phyloP scores from a whole-genome alignment of 1,140 invertebrate genomes.

The Oryzaephilus surinamensis region DNA sequence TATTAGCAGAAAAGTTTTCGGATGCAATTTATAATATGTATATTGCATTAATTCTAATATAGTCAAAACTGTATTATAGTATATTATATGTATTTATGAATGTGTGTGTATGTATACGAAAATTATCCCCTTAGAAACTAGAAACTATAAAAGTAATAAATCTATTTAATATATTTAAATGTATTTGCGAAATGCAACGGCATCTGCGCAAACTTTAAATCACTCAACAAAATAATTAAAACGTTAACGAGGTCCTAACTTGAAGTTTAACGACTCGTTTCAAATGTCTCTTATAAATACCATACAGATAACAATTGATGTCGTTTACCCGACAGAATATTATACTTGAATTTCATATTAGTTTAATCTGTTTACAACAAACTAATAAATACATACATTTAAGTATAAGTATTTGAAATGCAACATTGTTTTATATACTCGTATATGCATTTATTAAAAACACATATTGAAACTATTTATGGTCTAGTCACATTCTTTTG shows the following conservation, averaged over 20 bases:
- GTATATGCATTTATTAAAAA: too few species aligned
- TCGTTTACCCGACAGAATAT: constrained; percentile 9
- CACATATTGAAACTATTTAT: too few species aligned
- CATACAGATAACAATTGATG: too few species aligned
- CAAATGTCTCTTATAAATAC: constrained; percentile 21
- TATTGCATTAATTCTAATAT: constrained; percentile 20
- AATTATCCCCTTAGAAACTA: too few species aligned
- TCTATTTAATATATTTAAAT: constrained; percentile 17
- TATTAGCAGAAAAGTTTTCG: constrained; percentile 21
- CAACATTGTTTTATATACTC: too few species aligned
- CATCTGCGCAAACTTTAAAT: constrained; percentile 21
- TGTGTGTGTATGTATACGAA: too few species aligned
- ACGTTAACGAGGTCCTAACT: constrained; percentile 31
- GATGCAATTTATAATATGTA: constrained; percentile 20
- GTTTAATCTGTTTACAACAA: too few species aligned
- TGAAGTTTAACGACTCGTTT: constrained; percentile 27
- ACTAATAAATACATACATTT: too few species aligned
- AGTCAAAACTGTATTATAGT: constrained; percentile 11
- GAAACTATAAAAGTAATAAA: constrained; percentile 15
- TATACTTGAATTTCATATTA: constrained; percentile 8
- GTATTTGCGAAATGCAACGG: too few species aligned
- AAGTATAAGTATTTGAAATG: too few species aligned
- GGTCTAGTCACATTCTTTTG: too few species aligned
- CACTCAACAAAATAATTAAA: constrained; percentile 31
- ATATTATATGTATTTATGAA: too few species aligned